Evolutionary conservation across 2,113 vertebrate species (phyloP), one percentile per base, ranked within the genome.

Genomic region (Erpornis zantholeuca): DNA sequence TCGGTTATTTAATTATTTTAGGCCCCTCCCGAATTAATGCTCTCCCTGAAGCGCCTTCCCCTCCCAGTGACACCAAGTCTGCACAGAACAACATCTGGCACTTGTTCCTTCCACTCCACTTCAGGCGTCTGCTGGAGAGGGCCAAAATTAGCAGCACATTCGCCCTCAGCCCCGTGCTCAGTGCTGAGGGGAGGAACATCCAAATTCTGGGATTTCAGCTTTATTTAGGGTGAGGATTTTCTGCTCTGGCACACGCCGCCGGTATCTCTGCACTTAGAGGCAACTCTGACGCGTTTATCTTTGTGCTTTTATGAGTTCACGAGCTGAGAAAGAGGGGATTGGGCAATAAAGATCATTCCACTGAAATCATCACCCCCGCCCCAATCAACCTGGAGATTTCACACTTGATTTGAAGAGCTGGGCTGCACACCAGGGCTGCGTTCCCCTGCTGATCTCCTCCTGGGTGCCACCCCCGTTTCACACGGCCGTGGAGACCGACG

Each of bases 31-130:
- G 68, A 42, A 90, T n/a, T 7, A 90, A 81, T 2, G 56, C 49
- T 95, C 88, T 83, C 79, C 87, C 92, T 68, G 93, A 70, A 88
- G 87, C 21, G 44, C 93, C 90, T 96, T 96, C 93, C 88, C 92
- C 90, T 94, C 93, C 90, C 93, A 78, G 92, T 85, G 94, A 95
- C 93, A 96, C 95, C 92, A n/a, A 90, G 90, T 81, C 87, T 95
- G 84, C 76, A 33, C 56, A 63, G 54, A 83, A 47, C 80, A 92
- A 88, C 73, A 44, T 60, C 79, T 92, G 93, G 96, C 94, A 82
- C 85, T 47, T 0, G 10, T 16, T 77, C n/a, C 45, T 33, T 44
- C 82, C 70, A 11, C 77, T 60, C 73, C 11, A 5, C 60, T 56
- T 13, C 91, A 83, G 83, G 69, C 15, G 1, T 49, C 88, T 70